These are phyloP conservation scores for Elymnias hypermnestra DNA, from an alignment of 1,140 invertebrate species.

Conservation along the genomic window DNA sequence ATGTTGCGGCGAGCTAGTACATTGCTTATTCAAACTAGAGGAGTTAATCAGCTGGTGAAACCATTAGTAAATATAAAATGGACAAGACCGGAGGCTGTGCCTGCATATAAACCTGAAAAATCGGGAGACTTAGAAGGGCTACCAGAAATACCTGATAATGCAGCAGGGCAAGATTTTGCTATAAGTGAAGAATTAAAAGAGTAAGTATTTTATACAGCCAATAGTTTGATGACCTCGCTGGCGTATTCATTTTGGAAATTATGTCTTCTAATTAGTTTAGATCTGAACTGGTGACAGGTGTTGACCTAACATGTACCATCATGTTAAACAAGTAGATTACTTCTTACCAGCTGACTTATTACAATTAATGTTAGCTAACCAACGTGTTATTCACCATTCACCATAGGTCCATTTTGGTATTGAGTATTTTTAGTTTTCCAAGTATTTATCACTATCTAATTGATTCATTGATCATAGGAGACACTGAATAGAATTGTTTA, in stretches of 20 bases:
- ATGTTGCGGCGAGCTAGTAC: slow-evolving; percentile 51
- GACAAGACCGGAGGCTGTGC: slow-evolving; percentile 77
- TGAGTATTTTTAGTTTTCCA: too few relatives aligned
- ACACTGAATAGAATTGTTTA: too few relatives aligned
- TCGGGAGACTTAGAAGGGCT: slow-evolving; percentile 77
- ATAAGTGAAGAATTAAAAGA: slow-evolving; percentile 76
- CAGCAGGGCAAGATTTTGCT: slow-evolving; percentile 55
- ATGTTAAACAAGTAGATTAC: too few relatives aligned
- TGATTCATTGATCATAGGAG: too few relatives aligned
- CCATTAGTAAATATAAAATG: slow-evolving; percentile 78
- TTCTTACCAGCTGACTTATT: too few relatives aligned
- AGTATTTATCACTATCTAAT: too few relatives aligned
- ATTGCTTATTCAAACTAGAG: slow-evolving; percentile 40
- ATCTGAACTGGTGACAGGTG: too few relatives aligned
- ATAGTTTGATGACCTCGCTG: neutral
- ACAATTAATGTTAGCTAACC: too few relatives aligned
- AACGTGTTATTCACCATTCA: too few relatives aligned
- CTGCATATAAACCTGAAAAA: slow-evolving; percentile 74
- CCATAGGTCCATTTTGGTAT: too few relatives aligned
- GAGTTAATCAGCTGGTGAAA: slow-evolving; percentile 67
- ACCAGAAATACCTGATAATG: slow-evolving; percentile 48
- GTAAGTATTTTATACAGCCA: slow-evolving; percentile 29
- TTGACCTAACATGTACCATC: too few relatives aligned
- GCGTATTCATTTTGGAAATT: neutral
- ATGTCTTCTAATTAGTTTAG: too few relatives aligned